Evolutionary conservation across 1,140 invertebrate species (phyloP), one percentile per base, ranked within the genome.

Genomic region (Globodera rostochiensis): DNA sequence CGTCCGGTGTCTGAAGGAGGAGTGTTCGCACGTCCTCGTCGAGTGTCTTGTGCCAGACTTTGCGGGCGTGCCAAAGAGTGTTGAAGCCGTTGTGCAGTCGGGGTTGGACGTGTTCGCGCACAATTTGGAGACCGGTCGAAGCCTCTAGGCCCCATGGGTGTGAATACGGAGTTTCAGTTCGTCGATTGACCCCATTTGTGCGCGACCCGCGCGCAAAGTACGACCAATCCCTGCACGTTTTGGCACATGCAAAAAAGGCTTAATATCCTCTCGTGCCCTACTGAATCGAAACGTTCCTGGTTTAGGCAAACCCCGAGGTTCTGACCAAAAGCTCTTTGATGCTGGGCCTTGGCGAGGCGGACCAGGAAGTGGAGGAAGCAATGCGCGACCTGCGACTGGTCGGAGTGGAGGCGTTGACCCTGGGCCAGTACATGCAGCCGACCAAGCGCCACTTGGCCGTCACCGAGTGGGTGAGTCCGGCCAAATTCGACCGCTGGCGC

Each of bases 391-490:
- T 88, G 4, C 80, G 88, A 80, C 89, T 91, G 21, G 93, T 91
- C 53, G 94, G 93, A 47, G 97, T 99, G 0, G 96, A 98, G 89
- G 98, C 96, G 90, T 86, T 99, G 0, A 99, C 98, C 1, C 91
- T 99, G 8, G 98, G 98, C 0, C 98, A 99, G 90, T 99, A 99
- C 90, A 99, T 99, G 96, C 97, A 99, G 90, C 97, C 97, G 0
- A 81, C 80, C 57, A 81, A 81, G 11, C n/a, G 80, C 25, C 97
- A 99, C 91, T 83, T 86, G 46, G 74, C 91, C 87, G 93, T 98
- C 0, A 94, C 94, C 74, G 97, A 99, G 90, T 99, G 98, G 91
- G 94, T 99, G 0, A 97, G 95, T 1, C 97, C 97, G 0, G 94
- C 94, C 83, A 98, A 96, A 91, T 99, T 96, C 90, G 93, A 95